These are phyloP conservation scores for Camponotus floridanus DNA, from an alignment of 1,140 invertebrate genomes.

Conservation along the genomic window DNA sequence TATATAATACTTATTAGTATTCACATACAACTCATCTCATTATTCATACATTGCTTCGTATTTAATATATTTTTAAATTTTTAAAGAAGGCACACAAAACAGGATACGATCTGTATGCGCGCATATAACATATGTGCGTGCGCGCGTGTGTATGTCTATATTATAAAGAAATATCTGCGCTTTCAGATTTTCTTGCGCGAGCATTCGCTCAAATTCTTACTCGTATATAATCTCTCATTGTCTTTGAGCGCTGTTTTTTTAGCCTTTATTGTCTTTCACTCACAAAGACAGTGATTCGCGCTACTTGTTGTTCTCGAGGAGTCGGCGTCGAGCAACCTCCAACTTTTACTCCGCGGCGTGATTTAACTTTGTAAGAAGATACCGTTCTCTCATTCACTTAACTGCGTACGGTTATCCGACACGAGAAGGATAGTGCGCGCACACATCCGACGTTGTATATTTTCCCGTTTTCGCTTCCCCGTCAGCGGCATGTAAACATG, in stretches of 20 bases:
- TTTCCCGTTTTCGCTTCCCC: slow-evolving; percentile 33
- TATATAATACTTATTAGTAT: neutral
- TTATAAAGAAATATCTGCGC: neutral
- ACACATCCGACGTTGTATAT: slow-evolving; percentile 9
- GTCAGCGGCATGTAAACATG: slow-evolving; percentile 25
- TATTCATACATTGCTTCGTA: neutral
- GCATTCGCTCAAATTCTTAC: neutral
- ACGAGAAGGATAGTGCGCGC: slow-evolving; percentile 20
- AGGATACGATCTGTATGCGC: neutral
- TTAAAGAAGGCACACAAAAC: neutral
- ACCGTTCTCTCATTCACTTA: slow-evolving; percentile 45
- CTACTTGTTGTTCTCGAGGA: slow-evolving; percentile 33
- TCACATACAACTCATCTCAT: neutral
- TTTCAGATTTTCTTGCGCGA: neutral
- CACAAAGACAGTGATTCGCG: neutral
- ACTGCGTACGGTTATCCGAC: slow-evolving; percentile 33
- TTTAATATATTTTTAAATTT: neutral
- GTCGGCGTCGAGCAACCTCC: slow-evolving; percentile 3
- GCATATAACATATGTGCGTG: too few species aligned
- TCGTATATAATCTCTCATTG: neutral
- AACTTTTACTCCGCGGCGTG: slow-evolving; percentile 36
- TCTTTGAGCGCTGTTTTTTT: neutral
- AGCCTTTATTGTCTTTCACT: neutral
- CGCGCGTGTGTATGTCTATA: neutral
- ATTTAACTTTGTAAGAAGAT: slow-evolving; percentile 49